A percentile compares a stretch with the other conserved stretches of the same genome.
These are phyloP conservation scores for Tachycineta bicolor DNA, from an alignment of 2,113 vertebrate species.

Conservation along the genomic window DNA sequence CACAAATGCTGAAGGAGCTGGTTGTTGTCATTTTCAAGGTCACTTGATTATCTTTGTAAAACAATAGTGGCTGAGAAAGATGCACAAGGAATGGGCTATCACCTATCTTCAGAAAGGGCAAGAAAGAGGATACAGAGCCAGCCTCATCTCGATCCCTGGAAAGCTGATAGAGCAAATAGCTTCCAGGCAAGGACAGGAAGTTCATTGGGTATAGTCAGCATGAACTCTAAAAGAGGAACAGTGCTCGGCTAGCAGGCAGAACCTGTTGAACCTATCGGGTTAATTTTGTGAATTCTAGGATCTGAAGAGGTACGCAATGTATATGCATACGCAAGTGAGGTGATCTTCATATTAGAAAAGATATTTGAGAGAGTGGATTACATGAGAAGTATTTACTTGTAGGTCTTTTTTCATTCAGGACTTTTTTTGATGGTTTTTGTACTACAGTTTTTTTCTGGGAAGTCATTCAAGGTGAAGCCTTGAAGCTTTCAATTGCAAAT, in stretches of 20 bases:
- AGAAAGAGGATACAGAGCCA: neutral
- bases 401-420: neutral
- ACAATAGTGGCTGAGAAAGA: neutral
- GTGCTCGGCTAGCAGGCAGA: neutral
- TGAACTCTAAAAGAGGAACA: neutral
- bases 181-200: neutral
- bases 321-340: neutral
- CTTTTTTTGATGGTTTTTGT: neutral
- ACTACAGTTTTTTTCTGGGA: neutral
- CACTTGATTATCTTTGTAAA: neutral
- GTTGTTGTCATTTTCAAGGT: neutral
- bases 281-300: neutral
- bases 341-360: neutral
- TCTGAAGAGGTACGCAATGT: neutral
- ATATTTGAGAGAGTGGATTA: neutral
- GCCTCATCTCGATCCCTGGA: neutral
- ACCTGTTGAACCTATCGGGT: neutral
- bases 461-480: neutral
- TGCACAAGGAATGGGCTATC: neutral
- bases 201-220: neutral
- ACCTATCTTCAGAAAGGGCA: neutral
- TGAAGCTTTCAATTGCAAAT: neutral
- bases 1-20: neutral
- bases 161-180: neutral
- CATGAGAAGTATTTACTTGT: neutral